A percentile compares a stretch with the other conserved stretches of the same genome.
These are phyloP conservation scores for Forbesichthys papilliferus DNA, from an alignment of 2,113 vertebrate species.

Conservation along the genomic window DNA sequence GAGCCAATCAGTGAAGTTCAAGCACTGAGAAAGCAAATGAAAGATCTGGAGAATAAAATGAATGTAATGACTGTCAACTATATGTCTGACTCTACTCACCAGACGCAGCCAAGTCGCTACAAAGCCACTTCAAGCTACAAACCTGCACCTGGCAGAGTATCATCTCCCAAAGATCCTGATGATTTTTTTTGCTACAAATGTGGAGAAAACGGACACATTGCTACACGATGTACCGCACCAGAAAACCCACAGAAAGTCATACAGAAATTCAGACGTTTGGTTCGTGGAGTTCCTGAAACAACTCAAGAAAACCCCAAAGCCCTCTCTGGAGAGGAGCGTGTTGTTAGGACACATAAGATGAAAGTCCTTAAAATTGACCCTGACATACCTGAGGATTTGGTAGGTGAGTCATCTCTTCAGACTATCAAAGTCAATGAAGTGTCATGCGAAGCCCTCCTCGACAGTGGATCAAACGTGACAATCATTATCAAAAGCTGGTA, in stretches of 20 bases:
- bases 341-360: no score
- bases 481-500: neutral
- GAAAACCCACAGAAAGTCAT: neutral
- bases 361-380: no score
- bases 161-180: neutral
- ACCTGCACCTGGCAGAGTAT: neutral
- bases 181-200: neutral
- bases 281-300: no score
- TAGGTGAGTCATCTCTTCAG: no score
- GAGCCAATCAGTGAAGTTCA: neutral
- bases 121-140: neutral
- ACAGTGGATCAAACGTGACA: no score
- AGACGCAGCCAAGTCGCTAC: neutral
- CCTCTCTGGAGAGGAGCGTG: no score
- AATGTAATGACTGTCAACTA: neutral
- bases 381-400: no score
- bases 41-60: neutral
- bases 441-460: no score
- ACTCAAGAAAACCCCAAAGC: no score
- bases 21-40: neutral
- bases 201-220: neutral
- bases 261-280: no score
- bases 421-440: no score
- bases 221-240: neutral
- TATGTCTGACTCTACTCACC: neutral